phyloP scores from a whole-genome alignment of 2,888 invertebrate genomes.

The Apotomis betuletana region DNA sequence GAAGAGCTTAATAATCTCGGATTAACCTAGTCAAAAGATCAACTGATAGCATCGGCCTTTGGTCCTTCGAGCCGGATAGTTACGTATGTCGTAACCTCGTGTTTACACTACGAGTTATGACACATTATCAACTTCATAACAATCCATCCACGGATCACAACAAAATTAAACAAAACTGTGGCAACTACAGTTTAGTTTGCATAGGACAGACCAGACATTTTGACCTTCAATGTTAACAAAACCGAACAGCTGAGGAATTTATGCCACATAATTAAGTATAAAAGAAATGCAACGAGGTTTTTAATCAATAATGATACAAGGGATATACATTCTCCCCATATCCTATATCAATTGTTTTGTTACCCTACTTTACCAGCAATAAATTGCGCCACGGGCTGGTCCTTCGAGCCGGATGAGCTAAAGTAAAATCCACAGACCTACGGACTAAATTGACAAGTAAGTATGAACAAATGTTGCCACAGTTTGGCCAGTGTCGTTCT shows the following conservation, averaged over 20 bases:
- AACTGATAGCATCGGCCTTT: background rate
- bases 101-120: background rate
- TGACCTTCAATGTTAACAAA: no score
- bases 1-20: slow-evolving; percentile 16
- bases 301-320: background rate
- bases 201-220: no score
- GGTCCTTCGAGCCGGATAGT: slow-evolving; percentile 19
- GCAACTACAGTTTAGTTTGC: no score
- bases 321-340: background rate
- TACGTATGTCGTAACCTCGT: background rate
- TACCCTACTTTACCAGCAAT: background rate
- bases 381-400: background rate
- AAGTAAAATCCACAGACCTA: no score
- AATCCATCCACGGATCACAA: background rate
- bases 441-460: no score
- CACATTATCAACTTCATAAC: background rate
- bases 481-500: no score
- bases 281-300: background rate
- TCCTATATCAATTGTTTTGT: background rate
- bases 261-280: background rate
- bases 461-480: no score
- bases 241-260: no score
- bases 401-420: slow-evolving; percentile 25
- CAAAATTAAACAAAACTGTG: no score
- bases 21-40: slow-evolving; percentile 2